Evolutionary conservation across 2,888 invertebrate genomes (phyloP).

Genomic region (Agonum fuliginosum): DNA sequence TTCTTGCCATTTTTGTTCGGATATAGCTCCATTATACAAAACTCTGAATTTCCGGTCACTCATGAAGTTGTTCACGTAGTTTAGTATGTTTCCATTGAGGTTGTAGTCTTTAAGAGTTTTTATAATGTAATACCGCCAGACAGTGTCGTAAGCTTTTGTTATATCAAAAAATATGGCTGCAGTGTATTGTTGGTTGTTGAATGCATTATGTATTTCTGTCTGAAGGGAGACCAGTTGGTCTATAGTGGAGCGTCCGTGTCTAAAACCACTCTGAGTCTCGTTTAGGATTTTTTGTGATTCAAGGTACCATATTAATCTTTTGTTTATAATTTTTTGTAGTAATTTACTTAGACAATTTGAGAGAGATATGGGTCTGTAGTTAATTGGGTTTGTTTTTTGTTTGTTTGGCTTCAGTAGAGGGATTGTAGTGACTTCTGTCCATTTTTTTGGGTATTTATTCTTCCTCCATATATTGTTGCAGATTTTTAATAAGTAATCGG

Average conservation of each 20-base stretch:
- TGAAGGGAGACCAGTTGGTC: not conserved
- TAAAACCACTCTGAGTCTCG: constrained; percentile 6
- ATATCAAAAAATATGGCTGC: not conserved
- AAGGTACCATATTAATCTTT: constrained; percentile 21
- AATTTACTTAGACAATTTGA: not conserved
- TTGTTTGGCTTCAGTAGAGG: not conserved
- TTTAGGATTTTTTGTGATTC: too few relatives aligned
- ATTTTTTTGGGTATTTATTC: not conserved
- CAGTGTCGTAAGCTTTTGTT: not conserved
- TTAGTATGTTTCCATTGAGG: not conserved
- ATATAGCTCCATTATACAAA: not conserved
- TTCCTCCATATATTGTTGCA: not conserved
- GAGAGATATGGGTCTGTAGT: too few relatives aligned
- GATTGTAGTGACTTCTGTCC: not conserved
- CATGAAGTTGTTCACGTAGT: not conserved
- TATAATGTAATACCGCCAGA: not conserved
- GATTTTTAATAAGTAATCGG: not conserved
- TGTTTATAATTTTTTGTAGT: not conserved
- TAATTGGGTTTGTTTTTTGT: not conserved
- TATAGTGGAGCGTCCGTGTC: not conserved
- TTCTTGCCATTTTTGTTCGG: not conserved
- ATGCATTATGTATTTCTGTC: not conserved
- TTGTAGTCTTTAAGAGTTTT: not conserved
- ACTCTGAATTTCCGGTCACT: constrained; percentile 9
- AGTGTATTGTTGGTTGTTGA: not conserved